phyloP scores from a whole-genome alignment of 2,113 vertebrate species.

The Penelope pileata region DNA sequence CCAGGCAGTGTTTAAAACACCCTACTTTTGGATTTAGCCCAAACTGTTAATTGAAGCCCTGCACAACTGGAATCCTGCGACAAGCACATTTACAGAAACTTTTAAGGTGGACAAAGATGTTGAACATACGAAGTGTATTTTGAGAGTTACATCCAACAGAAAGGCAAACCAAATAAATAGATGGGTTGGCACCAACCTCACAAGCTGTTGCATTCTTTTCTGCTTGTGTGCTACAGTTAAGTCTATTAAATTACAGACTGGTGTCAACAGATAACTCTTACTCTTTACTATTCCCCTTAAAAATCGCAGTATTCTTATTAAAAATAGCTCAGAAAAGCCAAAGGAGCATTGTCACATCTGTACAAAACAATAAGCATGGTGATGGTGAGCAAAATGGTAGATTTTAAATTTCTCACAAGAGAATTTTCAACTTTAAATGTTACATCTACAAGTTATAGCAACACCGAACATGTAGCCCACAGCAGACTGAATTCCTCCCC shows the following conservation, averaged over 20 bases:
- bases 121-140: not conserved
- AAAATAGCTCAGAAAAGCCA: not conserved
- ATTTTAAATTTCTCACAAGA: not conserved
- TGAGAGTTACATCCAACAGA: not conserved
- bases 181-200: not conserved
- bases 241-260: not conserved
- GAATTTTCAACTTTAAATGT: not conserved
- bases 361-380: accelerated
- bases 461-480: not conserved
- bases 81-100: not conserved
- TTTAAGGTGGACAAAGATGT: not conserved
- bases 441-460: not conserved
- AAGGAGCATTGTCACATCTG: conserved; percentile 35
- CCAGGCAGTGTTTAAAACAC: not conserved
- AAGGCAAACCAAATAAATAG: not conserved
- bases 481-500: not conserved
- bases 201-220: not conserved
- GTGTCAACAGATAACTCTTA: not conserved
- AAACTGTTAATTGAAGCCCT: not conserved
- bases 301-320: not conserved
- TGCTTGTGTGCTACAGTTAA: not conserved
- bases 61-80: not conserved
- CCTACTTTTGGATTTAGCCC: not conserved
- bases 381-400: not conserved
- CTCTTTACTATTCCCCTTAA: not conserved